A percentile compares a stretch with the other conserved stretches of the same genome.
phyloP scores from a whole-genome alignment of 1,140 invertebrate species.

The Pogonognathellus flavescens region DNA sequence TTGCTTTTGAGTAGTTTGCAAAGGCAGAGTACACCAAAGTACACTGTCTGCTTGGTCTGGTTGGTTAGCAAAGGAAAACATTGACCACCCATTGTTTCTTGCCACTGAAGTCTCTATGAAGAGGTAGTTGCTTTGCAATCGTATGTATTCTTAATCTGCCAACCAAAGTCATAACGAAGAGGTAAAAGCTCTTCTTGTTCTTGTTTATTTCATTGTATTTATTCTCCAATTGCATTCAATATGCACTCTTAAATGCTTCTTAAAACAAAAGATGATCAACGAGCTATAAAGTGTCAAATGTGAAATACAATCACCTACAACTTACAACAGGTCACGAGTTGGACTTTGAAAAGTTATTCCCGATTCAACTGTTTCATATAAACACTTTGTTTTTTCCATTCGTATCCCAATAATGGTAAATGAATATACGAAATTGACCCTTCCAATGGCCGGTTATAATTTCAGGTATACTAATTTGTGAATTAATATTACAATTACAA shows the following conservation, averaged over 20 bases:
- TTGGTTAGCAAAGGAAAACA: slow-evolving; percentile 46
- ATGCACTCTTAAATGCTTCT: neutral
- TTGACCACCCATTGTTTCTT: slow-evolving; percentile 40
- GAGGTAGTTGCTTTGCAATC: neutral
- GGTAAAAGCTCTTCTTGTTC: neutral
- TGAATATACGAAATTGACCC: no score
- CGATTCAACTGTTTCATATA: no score
- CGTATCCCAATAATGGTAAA: no score
- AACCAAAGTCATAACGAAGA: neutral
- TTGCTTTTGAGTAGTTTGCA: slow-evolving; percentile 7
- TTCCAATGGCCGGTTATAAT: no score
- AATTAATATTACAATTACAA: no score
- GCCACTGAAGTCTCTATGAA: slow-evolving; percentile 21
- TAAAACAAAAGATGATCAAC: slow-evolving; percentile 31
- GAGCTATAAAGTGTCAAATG: slow-evolving; percentile 26
- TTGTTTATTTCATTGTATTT: neutral
- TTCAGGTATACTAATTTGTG: no score
- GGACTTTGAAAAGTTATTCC: neutral
- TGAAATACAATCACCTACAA: slow-evolving; percentile 30
- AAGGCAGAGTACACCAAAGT: neutral
- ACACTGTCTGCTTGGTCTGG: neutral
- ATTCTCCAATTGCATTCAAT: neutral
- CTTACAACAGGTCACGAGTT: slow-evolving; percentile 35
- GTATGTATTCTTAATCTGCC: neutral
- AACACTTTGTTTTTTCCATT: no score